A percentile compares a stretch with the other conserved stretches of the same genome.
Conservation (phyloP, 2,113 vertebrate genomes). For the Corvus cornix region DNA sequence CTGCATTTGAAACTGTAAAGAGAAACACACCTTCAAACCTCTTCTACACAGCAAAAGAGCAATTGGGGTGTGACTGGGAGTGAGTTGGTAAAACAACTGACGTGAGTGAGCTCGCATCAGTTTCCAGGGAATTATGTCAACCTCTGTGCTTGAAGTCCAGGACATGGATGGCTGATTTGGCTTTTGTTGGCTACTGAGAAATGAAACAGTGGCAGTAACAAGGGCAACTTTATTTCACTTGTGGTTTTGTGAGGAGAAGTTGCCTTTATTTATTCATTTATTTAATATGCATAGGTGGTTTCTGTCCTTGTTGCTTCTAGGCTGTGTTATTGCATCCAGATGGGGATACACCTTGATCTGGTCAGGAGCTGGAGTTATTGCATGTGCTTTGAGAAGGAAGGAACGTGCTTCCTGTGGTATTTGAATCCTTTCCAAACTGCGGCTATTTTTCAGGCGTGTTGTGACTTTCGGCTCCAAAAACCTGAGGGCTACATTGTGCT, state of each 20-base stretch:
- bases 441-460: constrained; percentile 48
- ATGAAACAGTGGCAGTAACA: background rate
- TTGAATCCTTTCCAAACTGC: constrained; percentile 33
- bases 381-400: constrained; percentile 4
- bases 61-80: background rate
- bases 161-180: background rate
- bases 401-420: constrained; percentile 28
- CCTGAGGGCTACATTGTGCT: constrained; percentile 22
- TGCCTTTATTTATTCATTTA: constrained; percentile 6
- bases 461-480: constrained; percentile 44
- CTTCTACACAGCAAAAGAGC: background rate
- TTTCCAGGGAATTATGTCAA: constrained; percentile 22
- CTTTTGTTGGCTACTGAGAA: background rate
- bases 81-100: background rate
- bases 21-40: background rate
- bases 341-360: constrained; percentile 49
- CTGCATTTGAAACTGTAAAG: background rate
- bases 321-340: constrained; percentile 40
- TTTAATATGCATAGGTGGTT: background rate
- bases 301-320: background rate
- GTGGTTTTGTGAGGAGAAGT: background rate
- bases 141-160: background rate
- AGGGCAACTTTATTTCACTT: background rate
- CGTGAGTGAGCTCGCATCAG: background rate
- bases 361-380: constrained; percentile 22